Evolutionary conservation across 2,797 vertebrate genomes (phyloP), one percentile per base, ranked within the genome.

Genomic region (Sebastes minor): DNA sequence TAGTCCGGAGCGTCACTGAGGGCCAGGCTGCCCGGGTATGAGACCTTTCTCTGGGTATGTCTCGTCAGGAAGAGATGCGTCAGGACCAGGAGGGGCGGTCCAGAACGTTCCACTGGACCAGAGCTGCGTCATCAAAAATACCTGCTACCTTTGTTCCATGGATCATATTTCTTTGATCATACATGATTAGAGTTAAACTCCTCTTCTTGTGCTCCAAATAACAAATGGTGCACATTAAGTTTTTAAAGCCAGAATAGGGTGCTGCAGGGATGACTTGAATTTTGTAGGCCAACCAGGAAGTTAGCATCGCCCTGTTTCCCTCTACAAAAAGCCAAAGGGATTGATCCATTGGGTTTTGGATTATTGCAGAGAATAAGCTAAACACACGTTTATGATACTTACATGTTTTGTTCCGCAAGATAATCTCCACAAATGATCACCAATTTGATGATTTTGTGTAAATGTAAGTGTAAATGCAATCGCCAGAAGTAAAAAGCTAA

Each of bases 1-100:
- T 42, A 49, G 84, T 74, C 38, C 23, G 4, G 14, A 75, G 78
- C 76, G 80, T 92, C 89, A 42, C 68, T 2, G 32, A 56, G 49
- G 46, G 49, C 49, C 8, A 22, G 67, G 67, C 67, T 57, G 67
- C 67, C 67, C 22, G 25, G 56, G 18, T 27, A 71, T 71, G 69
- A 71, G 69, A 46, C 69, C 55, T 70, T 70, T 38, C 68, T 46
- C 35, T 22, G 78, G 74, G 81, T 87, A 84, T 88, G 65, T 91
- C 67, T 87, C 84, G 81, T 83, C 86, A 81, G 83, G 86, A 88
- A 88, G 91, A 85, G 78, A 91, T 92, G 86, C 83, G 81, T 83
- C 86, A 81, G 82, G 74, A 81, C 46, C 23, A 59, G 46, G 46
- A 52, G 10, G 2, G 57, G 60, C 35, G 65, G 81, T 60, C 57